A percentile compares a stretch with the other conserved stretches of the same genome.
These are phyloP conservation scores for Semnornis frantzii DNA, from an alignment of 2,113 vertebrate genomes.

Conservation along the genomic window DNA sequence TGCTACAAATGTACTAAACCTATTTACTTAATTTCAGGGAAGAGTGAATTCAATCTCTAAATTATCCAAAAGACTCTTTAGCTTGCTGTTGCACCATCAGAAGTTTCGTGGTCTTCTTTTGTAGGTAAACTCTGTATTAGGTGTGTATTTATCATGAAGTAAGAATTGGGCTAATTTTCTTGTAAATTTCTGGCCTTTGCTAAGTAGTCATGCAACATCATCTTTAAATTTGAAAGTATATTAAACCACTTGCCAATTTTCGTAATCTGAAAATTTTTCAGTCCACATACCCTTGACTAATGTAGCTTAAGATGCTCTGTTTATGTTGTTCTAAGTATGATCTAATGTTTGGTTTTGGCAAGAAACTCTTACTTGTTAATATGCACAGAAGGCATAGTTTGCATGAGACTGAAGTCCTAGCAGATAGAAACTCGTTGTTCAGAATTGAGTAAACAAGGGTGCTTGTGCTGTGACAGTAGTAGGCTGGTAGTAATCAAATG, in stretches of 20 bases:
- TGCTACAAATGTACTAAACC: background rate
- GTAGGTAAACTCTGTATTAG: background rate
- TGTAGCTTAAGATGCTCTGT: background rate
- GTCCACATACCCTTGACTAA: background rate
- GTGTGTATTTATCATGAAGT: background rate
- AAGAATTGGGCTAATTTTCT: background rate
- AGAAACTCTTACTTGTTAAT: background rate
- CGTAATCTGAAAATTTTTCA: background rate
- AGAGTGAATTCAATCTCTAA: background rate
- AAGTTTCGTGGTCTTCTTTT: background rate
- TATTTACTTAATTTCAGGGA: background rate
- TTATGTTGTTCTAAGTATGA: background rate
- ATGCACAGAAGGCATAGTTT: background rate
- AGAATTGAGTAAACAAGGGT: background rate
- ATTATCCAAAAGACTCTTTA: background rate
- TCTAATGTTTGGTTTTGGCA: slow-evolving; percentile 19
- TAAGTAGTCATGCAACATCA: background rate
- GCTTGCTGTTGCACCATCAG: background rate
- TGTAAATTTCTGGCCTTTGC: background rate
- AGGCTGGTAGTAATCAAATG: background rate
- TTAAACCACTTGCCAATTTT: background rate
- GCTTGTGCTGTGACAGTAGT: background rate
- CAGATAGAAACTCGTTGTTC: background rate
- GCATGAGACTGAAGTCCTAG: background rate
- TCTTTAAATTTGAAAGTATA: background rate